phyloP scores from a whole-genome alignment of 2,113 vertebrate genomes.

The Hemiprocne comata region DNA sequence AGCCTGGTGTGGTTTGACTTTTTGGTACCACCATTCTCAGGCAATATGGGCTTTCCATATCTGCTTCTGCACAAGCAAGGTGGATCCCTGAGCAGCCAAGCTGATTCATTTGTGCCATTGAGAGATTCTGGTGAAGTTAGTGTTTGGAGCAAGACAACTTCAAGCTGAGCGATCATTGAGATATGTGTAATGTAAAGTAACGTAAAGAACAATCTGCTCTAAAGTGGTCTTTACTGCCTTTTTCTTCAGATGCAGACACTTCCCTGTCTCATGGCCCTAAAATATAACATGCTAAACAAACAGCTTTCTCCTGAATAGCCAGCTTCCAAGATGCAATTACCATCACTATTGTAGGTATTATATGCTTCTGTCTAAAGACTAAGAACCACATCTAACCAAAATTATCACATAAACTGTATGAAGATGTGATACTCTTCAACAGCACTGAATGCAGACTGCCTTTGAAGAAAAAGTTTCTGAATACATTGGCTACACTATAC shows the following conservation, averaged over 20 bases:
- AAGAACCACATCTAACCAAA: conserved; percentile 15
- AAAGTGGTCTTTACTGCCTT: background rate
- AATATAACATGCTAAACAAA: background rate
- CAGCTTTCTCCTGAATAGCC: background rate
- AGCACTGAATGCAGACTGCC: background rate
- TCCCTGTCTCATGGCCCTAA: background rate
- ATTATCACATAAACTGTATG: background rate
- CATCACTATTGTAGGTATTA: background rate
- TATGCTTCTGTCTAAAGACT: background rate
- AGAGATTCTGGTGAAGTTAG: background rate
- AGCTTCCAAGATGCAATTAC: background rate
- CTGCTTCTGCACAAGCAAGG: background rate
- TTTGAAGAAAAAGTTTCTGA: conserved; percentile 20
- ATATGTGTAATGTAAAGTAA: background rate
- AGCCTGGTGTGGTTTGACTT: background rate
- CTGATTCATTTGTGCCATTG: background rate
- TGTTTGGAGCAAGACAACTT: background rate
- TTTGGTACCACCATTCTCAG: background rate
- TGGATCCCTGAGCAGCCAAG: background rate
- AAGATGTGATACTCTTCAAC: background rate
- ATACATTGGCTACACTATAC: background rate
- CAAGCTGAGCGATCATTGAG: background rate
- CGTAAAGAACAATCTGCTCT: background rate
- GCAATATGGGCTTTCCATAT: background rate
- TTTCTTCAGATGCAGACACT: background rate